Conservation (phyloP, 2,797 vertebrate genomes). For the Diceros bicornis region DNA sequence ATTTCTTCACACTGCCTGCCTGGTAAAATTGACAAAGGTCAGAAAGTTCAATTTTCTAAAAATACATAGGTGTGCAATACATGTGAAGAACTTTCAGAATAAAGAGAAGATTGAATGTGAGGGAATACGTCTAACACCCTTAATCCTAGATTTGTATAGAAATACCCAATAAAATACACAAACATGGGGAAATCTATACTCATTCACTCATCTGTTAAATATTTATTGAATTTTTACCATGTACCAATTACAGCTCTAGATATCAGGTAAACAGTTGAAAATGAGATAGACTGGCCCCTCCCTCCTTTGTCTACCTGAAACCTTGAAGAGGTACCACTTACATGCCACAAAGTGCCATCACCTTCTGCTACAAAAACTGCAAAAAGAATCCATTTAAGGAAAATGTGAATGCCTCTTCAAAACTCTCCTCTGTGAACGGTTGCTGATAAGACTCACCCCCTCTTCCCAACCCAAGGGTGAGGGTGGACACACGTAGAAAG, state of each 20-base stretch:
- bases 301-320: not conserved
- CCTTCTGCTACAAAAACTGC: not conserved
- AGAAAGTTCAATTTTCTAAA: constrained; percentile 69
- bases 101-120: not conserved
- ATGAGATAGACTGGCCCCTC: not conserved
- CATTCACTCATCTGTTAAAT: not conserved
- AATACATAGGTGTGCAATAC: not conserved
- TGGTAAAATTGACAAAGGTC: not conserved
- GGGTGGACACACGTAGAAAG: not conserved
- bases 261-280: not conserved
- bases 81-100: constrained; percentile 32
- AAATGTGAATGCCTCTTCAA: constrained; percentile 1
- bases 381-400: not conserved
- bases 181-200: not conserved
- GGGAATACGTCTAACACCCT: not conserved
- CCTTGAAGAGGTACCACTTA: constrained; percentile 1
- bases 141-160: not conserved
- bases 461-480: not conserved
- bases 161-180: not conserved
- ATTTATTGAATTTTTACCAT: not conserved
- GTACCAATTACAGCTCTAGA: not conserved
- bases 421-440: not conserved
- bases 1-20: not conserved
- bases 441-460: not conserved
- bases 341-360: not conserved